Evolutionary conservation across 1,140 invertebrate genomes (phyloP).

Genomic region (Drosophila nigrodunni): DNA sequence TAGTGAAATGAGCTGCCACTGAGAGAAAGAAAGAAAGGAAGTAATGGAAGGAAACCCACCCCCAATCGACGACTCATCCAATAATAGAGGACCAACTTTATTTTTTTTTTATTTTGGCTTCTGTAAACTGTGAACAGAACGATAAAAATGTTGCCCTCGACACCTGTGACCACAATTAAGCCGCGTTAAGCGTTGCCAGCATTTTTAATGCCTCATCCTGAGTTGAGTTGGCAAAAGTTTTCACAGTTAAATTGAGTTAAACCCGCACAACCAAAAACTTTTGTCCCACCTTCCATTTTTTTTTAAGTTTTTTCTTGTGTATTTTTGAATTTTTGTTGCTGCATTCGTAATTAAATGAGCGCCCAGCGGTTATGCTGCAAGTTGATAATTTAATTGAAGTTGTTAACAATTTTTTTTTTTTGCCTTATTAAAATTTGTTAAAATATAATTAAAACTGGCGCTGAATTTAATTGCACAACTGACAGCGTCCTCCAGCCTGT

Average conservation of each 20-base stretch:
- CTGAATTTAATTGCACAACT: constrained; percentile 70
- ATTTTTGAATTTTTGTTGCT: constrained; percentile 12
- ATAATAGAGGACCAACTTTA: constrained; percentile 40
- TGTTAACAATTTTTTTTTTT: constrained; percentile 62
- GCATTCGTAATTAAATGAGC: constrained; percentile 56
- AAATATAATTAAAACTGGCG: constrained; percentile 75
- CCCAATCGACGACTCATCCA: constrained; percentile 10
- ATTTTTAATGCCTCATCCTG: constrained; percentile 44
- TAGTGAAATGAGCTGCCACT: constrained; percentile 48
- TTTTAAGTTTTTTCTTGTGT: background rate
- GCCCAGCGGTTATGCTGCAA: constrained; percentile 61
- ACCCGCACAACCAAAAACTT: constrained; percentile 58
- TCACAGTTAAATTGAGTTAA: constrained; percentile 77
- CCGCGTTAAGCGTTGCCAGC: constrained; percentile 71
- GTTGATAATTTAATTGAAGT: constrained; percentile 83
- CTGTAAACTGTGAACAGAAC: constrained; percentile 80
- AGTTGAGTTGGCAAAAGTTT: constrained; percentile 63
- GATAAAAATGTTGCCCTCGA: constrained; percentile 76
- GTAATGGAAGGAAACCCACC: constrained; percentile 1
- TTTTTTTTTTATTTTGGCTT: constrained; percentile 1
- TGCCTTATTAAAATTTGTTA: constrained; percentile 77
- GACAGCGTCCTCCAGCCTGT: constrained; percentile 29
- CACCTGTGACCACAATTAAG: constrained; percentile 84
- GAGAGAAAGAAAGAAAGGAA: background rate
- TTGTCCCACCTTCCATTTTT: constrained; percentile 51